phyloP scores from a whole-genome alignment of 1,140 invertebrate genomes.

The Drosophila gunungcola region DNA sequence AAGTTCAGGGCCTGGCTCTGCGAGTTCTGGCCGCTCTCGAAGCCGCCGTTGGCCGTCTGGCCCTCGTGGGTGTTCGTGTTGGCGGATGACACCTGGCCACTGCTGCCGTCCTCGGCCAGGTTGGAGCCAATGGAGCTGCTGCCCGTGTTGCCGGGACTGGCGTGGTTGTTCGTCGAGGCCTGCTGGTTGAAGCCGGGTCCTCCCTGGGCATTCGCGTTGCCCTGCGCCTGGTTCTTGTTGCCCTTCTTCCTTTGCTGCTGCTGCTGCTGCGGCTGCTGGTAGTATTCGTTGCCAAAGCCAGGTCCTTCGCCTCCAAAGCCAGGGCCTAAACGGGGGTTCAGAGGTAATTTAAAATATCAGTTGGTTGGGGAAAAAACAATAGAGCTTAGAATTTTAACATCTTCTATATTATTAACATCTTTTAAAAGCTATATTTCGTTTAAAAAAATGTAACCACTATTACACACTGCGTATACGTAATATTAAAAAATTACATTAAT shows the following conservation, averaged over 20 bases:
- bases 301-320: slow-evolving; percentile 4
- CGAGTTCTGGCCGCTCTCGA: slow-evolving; percentile 48
- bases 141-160: slow-evolving; percentile 54
- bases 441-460: too few relatives aligned
- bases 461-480: not conserved
- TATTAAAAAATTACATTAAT: too few relatives aligned
- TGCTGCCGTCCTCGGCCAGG: slow-evolving; percentile 71
- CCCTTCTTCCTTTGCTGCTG: slow-evolving; percentile 30
- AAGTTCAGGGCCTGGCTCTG: slow-evolving; percentile 81
- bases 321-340: not conserved
- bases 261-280: slow-evolving; percentile 17
- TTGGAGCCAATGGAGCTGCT: slow-evolving; percentile 78
- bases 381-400: too few relatives aligned
- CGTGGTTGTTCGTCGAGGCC: slow-evolving; percentile 77
- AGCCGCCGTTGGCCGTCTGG: slow-evolving; percentile 42
- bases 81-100: slow-evolving; percentile 78
- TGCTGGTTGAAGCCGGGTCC: slow-evolving; percentile 74
- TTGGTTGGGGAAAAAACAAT: too few relatives aligned
- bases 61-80: slow-evolving; percentile 64
- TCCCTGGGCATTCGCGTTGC: slow-evolving; percentile 65
- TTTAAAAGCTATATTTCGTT: too few relatives aligned
- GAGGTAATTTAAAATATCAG: not conserved
- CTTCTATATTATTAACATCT: too few relatives aligned
- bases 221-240: slow-evolving; percentile 41
- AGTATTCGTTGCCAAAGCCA: not conserved